Conservation (phyloP, 2,113 vertebrate species). For the Antechinus flavipes region DNA sequence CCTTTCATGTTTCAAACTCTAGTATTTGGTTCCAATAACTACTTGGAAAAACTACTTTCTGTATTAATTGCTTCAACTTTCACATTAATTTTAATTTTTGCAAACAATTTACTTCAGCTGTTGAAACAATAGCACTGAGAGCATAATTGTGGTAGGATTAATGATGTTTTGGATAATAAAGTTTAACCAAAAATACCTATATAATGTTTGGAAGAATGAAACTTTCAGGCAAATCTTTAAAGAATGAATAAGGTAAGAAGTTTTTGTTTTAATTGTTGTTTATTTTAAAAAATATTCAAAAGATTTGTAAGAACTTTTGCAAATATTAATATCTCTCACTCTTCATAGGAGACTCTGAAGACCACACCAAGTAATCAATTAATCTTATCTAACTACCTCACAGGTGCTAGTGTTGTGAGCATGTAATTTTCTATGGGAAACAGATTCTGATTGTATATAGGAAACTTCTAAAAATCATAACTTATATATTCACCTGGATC, state of each 20-base stretch:
- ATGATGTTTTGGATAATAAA: neutral
- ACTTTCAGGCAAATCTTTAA: slow-evolving; percentile 34
- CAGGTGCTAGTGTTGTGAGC: neutral
- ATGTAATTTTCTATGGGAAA: neutral
- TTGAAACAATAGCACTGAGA: neutral
- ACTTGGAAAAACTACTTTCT: neutral
- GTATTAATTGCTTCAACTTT: neutral
- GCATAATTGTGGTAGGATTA: slow-evolving; percentile 1
- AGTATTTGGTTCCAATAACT: neutral
- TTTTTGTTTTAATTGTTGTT: neutral
- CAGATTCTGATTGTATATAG: neutral
- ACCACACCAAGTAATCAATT: neutral
- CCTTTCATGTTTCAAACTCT: neutral
- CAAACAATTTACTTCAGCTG: neutral
- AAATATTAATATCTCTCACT: neutral
- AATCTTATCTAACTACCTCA: neutral
- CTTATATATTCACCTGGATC: too few relatives aligned
- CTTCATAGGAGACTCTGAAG: neutral
- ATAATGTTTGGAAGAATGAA: slow-evolving; percentile 3
- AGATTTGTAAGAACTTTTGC: slow-evolving; percentile 5
- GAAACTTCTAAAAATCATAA: neutral
- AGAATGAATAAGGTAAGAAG: neutral
- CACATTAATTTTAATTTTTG: neutral
- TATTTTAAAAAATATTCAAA: slow-evolving; percentile 7
- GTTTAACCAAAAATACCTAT: neutral